phyloP scores from a whole-genome alignment of 2,797 vertebrate species.

The Myiotriccus ornatus region DNA sequence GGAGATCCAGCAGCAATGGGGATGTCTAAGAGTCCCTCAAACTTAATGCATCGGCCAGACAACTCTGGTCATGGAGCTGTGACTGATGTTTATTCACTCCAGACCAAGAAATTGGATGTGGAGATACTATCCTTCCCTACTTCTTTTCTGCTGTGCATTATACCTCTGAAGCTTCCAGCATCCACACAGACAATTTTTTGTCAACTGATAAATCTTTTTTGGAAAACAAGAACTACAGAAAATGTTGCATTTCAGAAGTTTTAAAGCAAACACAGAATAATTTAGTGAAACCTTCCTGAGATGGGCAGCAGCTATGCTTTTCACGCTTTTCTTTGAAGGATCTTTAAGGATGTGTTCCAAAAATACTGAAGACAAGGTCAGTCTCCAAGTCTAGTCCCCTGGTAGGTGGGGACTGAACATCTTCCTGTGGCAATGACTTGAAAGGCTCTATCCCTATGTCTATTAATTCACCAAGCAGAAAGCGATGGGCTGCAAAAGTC shows the following conservation, averaged over 20 bases:
- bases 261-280: neutral
- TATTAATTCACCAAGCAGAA: neutral
- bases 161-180: neutral
- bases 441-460: neutral
- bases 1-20: rapidly evolving
- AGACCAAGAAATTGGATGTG: neutral
- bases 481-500: neutral
- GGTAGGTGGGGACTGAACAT: neutral
- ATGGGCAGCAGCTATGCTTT: neutral
- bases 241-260: neutral
- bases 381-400: neutral
- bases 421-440: neutral
- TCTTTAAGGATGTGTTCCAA: neutral
- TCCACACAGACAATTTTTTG: neutral
- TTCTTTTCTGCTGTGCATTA: neutral
- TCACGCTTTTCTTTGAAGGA: neutral
- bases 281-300: neutral
- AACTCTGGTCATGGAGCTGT: neutral
- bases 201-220: neutral
- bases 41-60: neutral
- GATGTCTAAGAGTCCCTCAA: neutral
- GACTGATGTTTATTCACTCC: neutral
- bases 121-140: neutral
- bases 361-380: neutral
- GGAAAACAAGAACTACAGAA: neutral